Evolutionary conservation across 2,797 vertebrate species (phyloP).

Genomic region (Gymnoscopelus microlampas): DNA sequence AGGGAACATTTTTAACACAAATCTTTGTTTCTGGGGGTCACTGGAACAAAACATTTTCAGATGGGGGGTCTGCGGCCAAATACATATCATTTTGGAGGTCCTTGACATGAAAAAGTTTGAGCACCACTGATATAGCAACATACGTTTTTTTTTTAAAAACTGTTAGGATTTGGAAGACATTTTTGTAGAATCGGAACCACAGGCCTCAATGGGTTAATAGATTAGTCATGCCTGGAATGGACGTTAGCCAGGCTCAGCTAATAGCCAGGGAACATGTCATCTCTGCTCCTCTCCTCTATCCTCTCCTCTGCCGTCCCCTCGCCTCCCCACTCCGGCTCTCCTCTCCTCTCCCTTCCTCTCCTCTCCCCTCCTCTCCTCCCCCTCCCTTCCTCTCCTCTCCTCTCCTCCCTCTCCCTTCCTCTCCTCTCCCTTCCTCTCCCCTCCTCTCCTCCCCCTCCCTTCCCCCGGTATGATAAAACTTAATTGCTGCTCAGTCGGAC

Average conservation of each 20-base stretch:
- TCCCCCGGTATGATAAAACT: constrained; percentile 55
- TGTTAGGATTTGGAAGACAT: too few species aligned
- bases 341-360: not conserved
- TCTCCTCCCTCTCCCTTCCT: not conserved
- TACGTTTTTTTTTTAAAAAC: too few species aligned
- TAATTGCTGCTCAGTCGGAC: constrained; percentile 62
- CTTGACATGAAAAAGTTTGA: too few species aligned
- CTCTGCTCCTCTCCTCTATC: constrained; percentile 7
- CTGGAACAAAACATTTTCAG: too few species aligned
- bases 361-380: not conserved
- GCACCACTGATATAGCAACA: too few species aligned
- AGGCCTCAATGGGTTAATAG: not conserved
- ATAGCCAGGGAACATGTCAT: constrained; percentile 22
- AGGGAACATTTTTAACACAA: too few species aligned
- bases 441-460: not conserved
- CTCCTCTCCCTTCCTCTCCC: not conserved
- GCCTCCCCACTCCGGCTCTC: not conserved
- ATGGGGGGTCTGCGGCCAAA: too few species aligned
- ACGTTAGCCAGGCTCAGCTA: not conserved
- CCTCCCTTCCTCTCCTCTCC: not conserved
- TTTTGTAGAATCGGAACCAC: too few species aligned
- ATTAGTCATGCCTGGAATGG: constrained; percentile 1
- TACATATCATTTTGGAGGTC: too few species aligned
- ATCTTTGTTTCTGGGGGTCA: too few species aligned
- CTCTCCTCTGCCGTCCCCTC: not conserved